Evolutionary conservation across 1,140 invertebrate species (phyloP).

Genomic region (Penaeus chinensis): DNA sequence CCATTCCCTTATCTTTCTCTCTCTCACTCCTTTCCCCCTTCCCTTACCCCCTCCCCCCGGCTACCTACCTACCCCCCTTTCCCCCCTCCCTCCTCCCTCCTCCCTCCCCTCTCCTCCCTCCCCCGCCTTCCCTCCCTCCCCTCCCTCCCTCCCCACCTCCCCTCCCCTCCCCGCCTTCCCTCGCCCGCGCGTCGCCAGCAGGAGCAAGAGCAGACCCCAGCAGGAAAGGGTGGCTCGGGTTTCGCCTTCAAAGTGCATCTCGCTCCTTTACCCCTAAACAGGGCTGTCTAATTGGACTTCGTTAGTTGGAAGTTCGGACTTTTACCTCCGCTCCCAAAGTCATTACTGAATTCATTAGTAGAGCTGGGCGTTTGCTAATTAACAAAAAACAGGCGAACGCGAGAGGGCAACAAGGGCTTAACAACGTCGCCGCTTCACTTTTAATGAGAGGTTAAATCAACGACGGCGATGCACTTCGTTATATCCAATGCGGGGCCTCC

Average conservation of each 20-base stretch:
- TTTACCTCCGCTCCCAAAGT: conserved; percentile 60
- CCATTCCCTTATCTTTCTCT: too few species aligned
- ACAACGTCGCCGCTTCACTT: conserved; percentile 20
- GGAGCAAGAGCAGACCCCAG: conserved; percentile 6
- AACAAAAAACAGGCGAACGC: conserved; percentile 61
- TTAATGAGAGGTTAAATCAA: conserved; percentile 43
- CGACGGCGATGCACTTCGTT: too few species aligned
- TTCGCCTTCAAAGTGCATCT: conserved; percentile 60
- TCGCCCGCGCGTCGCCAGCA: too few species aligned
- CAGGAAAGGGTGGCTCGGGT: conserved; percentile 42
- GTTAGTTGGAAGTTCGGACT: conserved; percentile 60
- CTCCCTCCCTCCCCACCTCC: too few species aligned
- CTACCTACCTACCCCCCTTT: neutral
- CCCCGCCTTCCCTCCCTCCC: too few species aligned
- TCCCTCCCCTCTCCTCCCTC: neutral
- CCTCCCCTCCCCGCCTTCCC: too few species aligned
- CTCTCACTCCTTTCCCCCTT: too few species aligned
- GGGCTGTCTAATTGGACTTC: conserved; percentile 61
- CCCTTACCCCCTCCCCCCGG: too few species aligned
- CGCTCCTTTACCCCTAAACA: conserved; percentile 57
- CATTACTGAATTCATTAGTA: conserved; percentile 63
- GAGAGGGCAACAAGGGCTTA: conserved; percentile 56
- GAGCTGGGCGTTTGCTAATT: conserved; percentile 62
- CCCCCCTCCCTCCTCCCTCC: neutral
- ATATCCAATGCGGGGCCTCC: too few species aligned